phyloP scores from a whole-genome alignment of 2,888 invertebrate species.

The Gortyna flavago region DNA sequence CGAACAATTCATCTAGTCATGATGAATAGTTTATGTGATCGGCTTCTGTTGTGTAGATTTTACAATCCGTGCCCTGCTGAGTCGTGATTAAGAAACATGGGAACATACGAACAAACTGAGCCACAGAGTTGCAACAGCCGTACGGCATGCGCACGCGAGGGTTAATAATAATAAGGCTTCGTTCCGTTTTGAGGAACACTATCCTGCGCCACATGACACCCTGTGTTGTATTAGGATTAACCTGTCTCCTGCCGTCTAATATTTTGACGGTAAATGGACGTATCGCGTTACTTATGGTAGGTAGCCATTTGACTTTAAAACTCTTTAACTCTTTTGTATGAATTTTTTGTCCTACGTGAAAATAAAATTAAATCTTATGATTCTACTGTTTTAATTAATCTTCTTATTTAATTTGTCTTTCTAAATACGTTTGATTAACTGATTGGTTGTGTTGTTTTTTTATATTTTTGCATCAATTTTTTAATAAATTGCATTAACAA shows the following conservation, averaged over 20 bases:
- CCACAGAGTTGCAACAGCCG: conserved; percentile 31
- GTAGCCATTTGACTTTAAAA: conserved; percentile 8
- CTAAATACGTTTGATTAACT: not conserved
- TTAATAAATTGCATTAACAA: not conserved
- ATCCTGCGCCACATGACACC: conserved; percentile 59
- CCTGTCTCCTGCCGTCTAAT: conserved; percentile 25
- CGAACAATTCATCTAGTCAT: conserved; percentile 39
- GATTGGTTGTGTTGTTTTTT: not conserved
- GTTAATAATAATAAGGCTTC: conserved; percentile 41
- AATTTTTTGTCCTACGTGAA: not conserved
- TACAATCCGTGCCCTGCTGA: conserved; percentile 33
- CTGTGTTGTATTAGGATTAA: conserved; percentile 34
- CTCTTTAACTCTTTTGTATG: not conserved
- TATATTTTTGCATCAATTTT: not conserved
- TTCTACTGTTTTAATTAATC: not conserved
- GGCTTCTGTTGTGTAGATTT: conserved; percentile 48
- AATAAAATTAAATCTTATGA: not conserved
- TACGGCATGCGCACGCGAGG: conserved; percentile 28
- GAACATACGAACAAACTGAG: conserved; percentile 19
- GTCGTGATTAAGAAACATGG: conserved; percentile 47
- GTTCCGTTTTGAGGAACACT: conserved; percentile 55
- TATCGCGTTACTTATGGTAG: conserved; percentile 42
- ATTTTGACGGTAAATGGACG: conserved; percentile 36
- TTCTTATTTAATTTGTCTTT: not conserved
- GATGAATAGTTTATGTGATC: conserved; percentile 44